These are phyloP conservation scores for Hippoglossus stenolepis DNA, from an alignment of 2,113 vertebrate genomes.

Conservation along the genomic window DNA sequence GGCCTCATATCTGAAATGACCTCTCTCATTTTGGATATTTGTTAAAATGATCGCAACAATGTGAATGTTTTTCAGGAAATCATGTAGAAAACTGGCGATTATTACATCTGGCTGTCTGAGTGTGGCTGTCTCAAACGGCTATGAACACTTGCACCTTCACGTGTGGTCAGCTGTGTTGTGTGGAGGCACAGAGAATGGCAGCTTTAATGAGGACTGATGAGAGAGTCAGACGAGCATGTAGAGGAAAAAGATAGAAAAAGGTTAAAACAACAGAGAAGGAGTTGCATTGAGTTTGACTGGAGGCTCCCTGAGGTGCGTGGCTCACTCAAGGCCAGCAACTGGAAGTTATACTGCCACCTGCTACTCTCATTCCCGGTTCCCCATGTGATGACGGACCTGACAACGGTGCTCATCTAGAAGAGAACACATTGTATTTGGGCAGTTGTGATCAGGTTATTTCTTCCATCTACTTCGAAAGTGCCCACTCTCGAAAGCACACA, in stretches of 20 bases:
- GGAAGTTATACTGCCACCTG: conserved; percentile 82
- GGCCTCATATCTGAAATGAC: too few relatives aligned
- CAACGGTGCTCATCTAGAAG: not conserved
- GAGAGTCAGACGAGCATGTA: not conserved
- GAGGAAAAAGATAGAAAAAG: not conserved
- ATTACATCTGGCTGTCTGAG: not conserved
- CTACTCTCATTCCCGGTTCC: conserved; percentile 68
- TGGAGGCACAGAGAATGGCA: not conserved
- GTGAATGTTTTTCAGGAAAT: too few relatives aligned
- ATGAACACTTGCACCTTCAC: not conserved
- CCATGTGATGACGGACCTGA: not conserved
- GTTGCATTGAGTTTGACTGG: conserved; percentile 43
- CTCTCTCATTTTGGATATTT: too few relatives aligned
- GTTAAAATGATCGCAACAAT: too few relatives aligned
- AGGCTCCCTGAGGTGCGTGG: conserved; percentile 62
- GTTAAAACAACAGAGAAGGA: not conserved
- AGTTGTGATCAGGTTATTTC: conserved; percentile 31
- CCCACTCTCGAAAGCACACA: not conserved
- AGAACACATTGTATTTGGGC: conserved; percentile 35
- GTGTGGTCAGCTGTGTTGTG: not conserved
- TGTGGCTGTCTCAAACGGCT: not conserved
- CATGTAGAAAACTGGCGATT: not conserved
- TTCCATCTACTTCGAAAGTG: not conserved
- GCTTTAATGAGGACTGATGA: not conserved
- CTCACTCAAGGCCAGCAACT: conserved; percentile 78